Conservation (phyloP, 2,113 vertebrate species). For the Girardinichthys multiradiatus region DNA sequence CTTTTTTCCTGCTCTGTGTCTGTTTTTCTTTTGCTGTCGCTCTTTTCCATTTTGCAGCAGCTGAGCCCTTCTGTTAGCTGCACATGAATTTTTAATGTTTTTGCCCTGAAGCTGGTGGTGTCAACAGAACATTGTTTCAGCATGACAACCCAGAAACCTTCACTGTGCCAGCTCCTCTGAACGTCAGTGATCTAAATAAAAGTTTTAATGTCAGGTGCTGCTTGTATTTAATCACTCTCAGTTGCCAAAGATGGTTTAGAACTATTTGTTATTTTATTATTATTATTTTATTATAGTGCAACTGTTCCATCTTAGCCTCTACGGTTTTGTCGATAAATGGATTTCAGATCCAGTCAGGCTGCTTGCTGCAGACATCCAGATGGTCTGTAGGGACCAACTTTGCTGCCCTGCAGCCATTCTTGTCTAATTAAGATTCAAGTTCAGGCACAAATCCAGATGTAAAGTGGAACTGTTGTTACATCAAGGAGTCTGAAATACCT, state of each 20-base stretch:
- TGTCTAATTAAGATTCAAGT: conserved; percentile 40
- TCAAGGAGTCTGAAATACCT: conserved; percentile 11
- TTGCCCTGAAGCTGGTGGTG: conserved; percentile 40
- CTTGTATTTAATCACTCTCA: conserved; percentile 29
- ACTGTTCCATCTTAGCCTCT: background rate
- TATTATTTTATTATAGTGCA: conserved; percentile 11
- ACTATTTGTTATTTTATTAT: conserved; percentile 15
- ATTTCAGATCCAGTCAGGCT: background rate
- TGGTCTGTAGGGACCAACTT: background rate
- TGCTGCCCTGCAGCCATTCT: conserved; percentile 20
- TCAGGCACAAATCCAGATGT: conserved; percentile 7
- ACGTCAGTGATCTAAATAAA: background rate
- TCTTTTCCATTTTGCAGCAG: conserved; percentile 8
- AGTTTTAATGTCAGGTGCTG: conserved; percentile 16
- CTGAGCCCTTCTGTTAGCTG: conserved; percentile 41
- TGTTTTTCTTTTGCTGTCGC: conserved; percentile 13
- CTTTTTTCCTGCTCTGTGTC: background rate
- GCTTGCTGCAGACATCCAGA: background rate
- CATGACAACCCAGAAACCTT: conserved; percentile 2
- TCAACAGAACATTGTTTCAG: conserved; percentile 22
- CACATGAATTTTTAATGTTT: conserved; percentile 51
- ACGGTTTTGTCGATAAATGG: background rate
- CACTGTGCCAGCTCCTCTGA: background rate
- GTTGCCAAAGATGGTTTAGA: background rate
- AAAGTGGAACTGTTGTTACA: conserved; percentile 16